These are phyloP conservation scores for Promerops cafer DNA, from an alignment of 2,113 vertebrate species.

Conservation along the genomic window DNA sequence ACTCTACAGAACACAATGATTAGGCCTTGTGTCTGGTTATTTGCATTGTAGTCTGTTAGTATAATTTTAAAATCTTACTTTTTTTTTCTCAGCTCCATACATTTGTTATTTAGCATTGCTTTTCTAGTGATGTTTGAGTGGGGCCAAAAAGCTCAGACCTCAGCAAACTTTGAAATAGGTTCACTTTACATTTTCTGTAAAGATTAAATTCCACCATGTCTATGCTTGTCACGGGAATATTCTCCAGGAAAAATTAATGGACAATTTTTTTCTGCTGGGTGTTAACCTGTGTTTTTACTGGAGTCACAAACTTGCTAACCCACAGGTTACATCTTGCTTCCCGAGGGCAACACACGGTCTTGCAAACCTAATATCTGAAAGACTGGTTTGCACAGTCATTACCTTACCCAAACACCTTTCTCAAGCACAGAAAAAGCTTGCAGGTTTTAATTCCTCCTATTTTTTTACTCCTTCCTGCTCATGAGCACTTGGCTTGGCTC, in stretches of 20 bases:
- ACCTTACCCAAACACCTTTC: neutral
- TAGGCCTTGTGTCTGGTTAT: fast-evolving
- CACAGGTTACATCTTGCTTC: neutral
- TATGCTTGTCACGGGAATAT: neutral
- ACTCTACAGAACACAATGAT: neutral
- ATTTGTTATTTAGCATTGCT: neutral
- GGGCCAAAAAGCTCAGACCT: neutral
- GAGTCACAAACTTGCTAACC: neutral
- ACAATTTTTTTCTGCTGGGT: neutral
- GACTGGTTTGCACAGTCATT: neutral
- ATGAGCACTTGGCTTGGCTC: neutral
- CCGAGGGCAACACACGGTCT: neutral
- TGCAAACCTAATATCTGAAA: neutral
- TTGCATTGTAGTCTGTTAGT: neutral
- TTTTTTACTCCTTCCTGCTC: neutral
- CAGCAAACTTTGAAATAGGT: neutral
- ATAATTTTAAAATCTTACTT: neutral
- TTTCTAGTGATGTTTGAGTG: neutral
- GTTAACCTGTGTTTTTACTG: neutral
- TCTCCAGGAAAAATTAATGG: neutral
- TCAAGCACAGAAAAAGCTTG: neutral
- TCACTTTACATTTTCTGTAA: neutral
- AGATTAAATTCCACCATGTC: neutral
- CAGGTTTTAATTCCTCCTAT: neutral
- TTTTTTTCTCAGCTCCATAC: neutral